Base-by-base conservation (phyloP, 2,888 invertebrate genomes). In the Ephialtes manifestator region DNA sequence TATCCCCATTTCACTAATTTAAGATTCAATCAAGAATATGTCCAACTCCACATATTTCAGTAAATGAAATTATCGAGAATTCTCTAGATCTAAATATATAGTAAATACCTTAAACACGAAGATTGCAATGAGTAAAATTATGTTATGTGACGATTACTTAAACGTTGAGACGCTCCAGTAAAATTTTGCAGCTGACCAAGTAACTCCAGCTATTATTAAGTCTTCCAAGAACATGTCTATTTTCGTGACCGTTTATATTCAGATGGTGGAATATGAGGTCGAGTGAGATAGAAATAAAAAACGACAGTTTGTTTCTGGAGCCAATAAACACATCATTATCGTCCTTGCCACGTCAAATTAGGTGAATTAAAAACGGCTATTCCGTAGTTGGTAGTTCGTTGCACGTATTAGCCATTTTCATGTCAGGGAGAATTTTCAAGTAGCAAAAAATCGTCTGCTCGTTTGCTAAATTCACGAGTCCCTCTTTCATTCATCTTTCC, bases 141-240 rank as follows among this genome's bases (percentile, higher is more conserved):
- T 20, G 63, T 63, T 63, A 10, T 11, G 67, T 10, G 13, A 46
- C 11, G 43, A 24, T 67, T 46, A 46, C 20, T 43, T 13, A 18
- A 63, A 63, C 65, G 43, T 65, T 15, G 67, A 18, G 46, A 67
- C n/a, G 3, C 24, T 67, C 24, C 67, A 43, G 46, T 7, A 11
- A 24, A 35, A 24, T 67, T 67, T 7, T 63, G 67, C 67, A 43
- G 46, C 35, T 39, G 65, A 46, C 24, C 43, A 11, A 65, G 65
- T 20, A 67, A 46, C 24, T 68, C 48, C 24, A 68, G 68, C n/a
- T 68, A 68, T 68, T 68, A 68, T 68, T 48, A 28, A 68, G 48
- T 48, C 24, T 68, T 68, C 48, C 48, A 48, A 24, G 48, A 48
- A 46, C 2, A 24, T 20, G 13, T 68, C 46, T 68, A 68, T 68